phyloP scores from a whole-genome alignment of 2,113 vertebrate species.

The Eulemur rufifrons region DNA sequence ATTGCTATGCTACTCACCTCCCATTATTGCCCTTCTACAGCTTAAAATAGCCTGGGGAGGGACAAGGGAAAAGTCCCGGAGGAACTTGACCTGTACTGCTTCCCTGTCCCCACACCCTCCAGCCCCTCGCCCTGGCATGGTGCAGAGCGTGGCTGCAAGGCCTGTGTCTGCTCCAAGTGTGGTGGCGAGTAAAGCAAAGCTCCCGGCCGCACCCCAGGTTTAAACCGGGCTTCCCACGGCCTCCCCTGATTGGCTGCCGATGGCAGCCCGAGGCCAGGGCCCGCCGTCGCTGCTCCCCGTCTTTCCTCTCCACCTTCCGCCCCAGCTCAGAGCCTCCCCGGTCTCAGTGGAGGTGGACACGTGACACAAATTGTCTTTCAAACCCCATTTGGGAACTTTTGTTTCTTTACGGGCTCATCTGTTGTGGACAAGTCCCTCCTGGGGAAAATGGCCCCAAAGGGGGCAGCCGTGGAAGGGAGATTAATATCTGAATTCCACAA shows the following conservation, averaged over 20 bases:
- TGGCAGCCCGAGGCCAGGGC: accelerated
- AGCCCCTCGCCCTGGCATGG: too few relatives aligned
- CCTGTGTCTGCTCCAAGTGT: background rate
- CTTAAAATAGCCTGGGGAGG: background rate
- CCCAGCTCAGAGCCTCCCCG: background rate
- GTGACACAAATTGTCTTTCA: background rate
- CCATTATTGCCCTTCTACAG: background rate
- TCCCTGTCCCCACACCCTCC: background rate
- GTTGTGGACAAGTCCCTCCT: background rate
- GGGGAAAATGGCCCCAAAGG: background rate
- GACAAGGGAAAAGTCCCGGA: background rate
- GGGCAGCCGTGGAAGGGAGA: background rate
- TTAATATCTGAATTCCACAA: background rate
- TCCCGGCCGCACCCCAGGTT: background rate
- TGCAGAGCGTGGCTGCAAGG: accelerated
- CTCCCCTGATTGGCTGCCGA: background rate
- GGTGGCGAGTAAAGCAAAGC: background rate
- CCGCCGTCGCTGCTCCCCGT: background rate
- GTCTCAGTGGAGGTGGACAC: background rate
- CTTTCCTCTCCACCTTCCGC: background rate
- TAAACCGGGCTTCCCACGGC: background rate
- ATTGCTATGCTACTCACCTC: background rate
- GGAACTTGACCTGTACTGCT: background rate
- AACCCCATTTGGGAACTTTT: background rate
- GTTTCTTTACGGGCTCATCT: background rate